phyloP scores from a whole-genome alignment of 2,113 vertebrate species.

The Serinus canaria region DNA sequence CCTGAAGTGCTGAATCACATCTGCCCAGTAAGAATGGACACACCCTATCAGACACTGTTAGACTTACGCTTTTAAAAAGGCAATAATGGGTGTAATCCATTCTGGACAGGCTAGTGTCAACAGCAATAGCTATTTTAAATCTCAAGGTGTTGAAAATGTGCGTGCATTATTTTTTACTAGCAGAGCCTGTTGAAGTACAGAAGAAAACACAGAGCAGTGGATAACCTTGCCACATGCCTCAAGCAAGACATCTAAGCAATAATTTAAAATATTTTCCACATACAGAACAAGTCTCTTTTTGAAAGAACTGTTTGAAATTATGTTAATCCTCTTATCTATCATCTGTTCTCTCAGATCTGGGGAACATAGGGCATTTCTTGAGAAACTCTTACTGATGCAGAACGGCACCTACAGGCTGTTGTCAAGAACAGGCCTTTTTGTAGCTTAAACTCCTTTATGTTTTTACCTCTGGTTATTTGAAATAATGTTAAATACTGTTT shows the following conservation, averaged over 20 bases:
- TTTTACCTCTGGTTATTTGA: neutral
- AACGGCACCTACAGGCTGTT: neutral
- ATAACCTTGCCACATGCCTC: neutral
- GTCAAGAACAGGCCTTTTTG: neutral
- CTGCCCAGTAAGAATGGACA: neutral
- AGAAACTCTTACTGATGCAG: neutral
- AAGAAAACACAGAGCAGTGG: neutral
- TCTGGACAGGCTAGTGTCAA: neutral
- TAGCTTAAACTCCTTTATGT: neutral
- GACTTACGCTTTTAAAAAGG: neutral
- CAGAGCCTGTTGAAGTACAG: neutral
- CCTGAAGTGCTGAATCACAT: neutral
- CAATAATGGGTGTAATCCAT: neutral
- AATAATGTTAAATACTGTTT: neutral
- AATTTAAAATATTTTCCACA: neutral
- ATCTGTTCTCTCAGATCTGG: neutral
- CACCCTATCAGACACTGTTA: neutral
- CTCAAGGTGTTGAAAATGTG: neutral
- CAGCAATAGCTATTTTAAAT: neutral
- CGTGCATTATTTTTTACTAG: neutral
- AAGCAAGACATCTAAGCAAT: neutral
- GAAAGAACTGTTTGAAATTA: constrained; percentile 14
- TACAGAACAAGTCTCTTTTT: neutral
- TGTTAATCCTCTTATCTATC: constrained; percentile 31
- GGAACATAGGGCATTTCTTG: neutral